Percentiles rank a stretch among this genome's conserved stretches.
phyloP scores from a whole-genome alignment of 2,888 invertebrate genomes.

The Synanthedon myopaeformis region DNA sequence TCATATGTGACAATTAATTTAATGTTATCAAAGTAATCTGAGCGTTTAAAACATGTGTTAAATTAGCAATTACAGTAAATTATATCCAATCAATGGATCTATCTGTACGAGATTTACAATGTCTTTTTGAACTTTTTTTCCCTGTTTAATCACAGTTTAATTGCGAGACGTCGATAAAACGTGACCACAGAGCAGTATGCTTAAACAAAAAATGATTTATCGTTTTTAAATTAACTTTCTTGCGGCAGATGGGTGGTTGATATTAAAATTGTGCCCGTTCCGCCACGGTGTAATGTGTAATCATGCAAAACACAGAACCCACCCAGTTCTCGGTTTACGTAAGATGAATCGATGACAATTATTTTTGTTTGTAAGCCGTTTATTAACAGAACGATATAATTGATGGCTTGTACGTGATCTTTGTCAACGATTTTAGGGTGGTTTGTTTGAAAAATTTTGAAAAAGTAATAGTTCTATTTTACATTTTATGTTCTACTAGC shows the following conservation, averaged over 20 bases:
- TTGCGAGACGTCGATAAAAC: not conserved
- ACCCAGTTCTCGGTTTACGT: slow-evolving; percentile 5
- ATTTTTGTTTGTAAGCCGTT: slow-evolving; percentile 14
- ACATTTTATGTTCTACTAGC: too few relatives aligned
- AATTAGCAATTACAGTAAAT: not conserved
- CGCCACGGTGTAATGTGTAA: slow-evolving; percentile 7
- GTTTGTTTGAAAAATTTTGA: too few relatives aligned
- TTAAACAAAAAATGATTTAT: slow-evolving; percentile 10
- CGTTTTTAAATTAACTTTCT: slow-evolving; percentile 12
- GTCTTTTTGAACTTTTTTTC: not conserved
- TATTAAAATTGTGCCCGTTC: not conserved
- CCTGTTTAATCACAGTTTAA: not conserved
- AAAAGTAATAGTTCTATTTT: too few relatives aligned
- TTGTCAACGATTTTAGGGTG: not conserved
- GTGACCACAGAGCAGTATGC: slow-evolving; percentile 3
- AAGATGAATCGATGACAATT: slow-evolving; percentile 12
- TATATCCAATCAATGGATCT: not conserved
- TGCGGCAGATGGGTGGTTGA: slow-evolving; percentile 2
- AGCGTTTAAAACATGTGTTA: not conserved
- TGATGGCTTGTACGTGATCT: not conserved
- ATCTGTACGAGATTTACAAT: slow-evolving; percentile 2
- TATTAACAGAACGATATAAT: not conserved
- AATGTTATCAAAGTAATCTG: not conserved
- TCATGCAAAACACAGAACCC: slow-evolving; percentile 6
- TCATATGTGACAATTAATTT: not conserved